phyloP scores from a whole-genome alignment of 2,113 vertebrate genomes.

The Clarias macrocephalus region DNA sequence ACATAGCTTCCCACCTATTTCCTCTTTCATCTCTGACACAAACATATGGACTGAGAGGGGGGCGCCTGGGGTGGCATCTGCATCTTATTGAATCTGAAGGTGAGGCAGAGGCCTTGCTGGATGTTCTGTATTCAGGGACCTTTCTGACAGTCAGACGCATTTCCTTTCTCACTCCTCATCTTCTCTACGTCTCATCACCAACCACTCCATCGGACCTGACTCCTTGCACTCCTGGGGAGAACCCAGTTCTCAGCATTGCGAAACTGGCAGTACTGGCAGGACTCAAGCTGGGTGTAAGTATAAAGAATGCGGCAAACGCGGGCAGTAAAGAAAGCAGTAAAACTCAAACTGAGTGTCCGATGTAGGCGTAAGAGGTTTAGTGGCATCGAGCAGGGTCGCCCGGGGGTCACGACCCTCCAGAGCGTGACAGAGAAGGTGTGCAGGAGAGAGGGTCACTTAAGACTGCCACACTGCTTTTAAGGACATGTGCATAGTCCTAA shows the following conservation, averaged over 20 bases:
- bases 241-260: neutral
- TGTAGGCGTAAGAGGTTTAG: constrained; percentile 22
- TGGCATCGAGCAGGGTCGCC: constrained; percentile 54
- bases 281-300: neutral
- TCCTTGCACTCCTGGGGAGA: neutral
- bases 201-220: constrained; percentile 64
- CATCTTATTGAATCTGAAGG: constrained; percentile 71
- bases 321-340: neutral
- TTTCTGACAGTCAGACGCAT: constrained; percentile 59
- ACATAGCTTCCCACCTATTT: constrained; percentile 67
- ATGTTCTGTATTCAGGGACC: constrained; percentile 63
- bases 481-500: constrained; percentile 53
- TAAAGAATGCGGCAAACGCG: neutral
- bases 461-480: constrained; percentile 54
- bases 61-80: constrained; percentile 53
- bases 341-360: neutral
- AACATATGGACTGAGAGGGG: constrained; percentile 73
- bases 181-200: constrained; percentile 63
- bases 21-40: constrained; percentile 81
- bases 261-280: neutral
- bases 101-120: constrained; percentile 62
- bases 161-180: constrained; percentile 64
- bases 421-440: constrained; percentile 74
- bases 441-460: constrained; percentile 55
- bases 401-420: constrained; percentile 68